These are phyloP conservation scores for Anoncus sp. DNA, from an alignment of 2,888 invertebrate species.

Conservation along the genomic window DNA sequence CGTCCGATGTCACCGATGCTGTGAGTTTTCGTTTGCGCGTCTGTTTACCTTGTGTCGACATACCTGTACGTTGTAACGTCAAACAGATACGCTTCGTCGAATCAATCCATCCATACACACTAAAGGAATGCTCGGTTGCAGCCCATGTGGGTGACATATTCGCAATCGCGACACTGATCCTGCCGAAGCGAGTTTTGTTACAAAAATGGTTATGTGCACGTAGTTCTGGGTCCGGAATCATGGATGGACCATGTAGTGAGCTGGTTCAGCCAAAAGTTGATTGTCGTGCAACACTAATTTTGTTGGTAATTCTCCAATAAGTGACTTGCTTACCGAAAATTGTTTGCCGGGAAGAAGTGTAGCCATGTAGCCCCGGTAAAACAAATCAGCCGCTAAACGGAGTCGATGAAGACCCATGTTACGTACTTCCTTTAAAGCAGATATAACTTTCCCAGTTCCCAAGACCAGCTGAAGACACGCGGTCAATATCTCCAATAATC, in stretches of 20 bases:
- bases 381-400: conserved; percentile 69
- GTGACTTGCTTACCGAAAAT: conserved; percentile 7
- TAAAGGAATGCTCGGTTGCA: conserved; percentile 72
- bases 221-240: conserved; percentile 31
- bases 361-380: conserved; percentile 67
- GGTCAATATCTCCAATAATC: conserved; percentile 60
- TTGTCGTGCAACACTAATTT: conserved; percentile 30
- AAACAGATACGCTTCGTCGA: conserved; percentile 69
- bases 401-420: conserved; percentile 62
- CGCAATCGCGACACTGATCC: conserved; percentile 65
- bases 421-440: conserved; percentile 61
- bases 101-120: conserved; percentile 70
- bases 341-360: conserved; percentile 50
- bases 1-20: conserved; percentile 14
- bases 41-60: conserved; percentile 50
- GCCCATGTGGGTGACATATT: conserved; percentile 67
- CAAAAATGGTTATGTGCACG: conserved; percentile 42
- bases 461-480: conserved; percentile 48
- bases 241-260: conserved; percentile 31
- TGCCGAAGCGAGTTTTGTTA: conserved; percentile 61
- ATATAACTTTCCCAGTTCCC: conserved; percentile 63
- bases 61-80: conserved; percentile 65
- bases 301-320: conserved; percentile 22
- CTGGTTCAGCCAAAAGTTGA: conserved; percentile 35
- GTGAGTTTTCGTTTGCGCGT: conserved; percentile 4